Percentiles rank a stretch among this genome's conserved stretches.
These are phyloP conservation scores for Thalassarche chlororhynchos DNA, from an alignment of 2,113 vertebrate species.

Conservation along the genomic window DNA sequence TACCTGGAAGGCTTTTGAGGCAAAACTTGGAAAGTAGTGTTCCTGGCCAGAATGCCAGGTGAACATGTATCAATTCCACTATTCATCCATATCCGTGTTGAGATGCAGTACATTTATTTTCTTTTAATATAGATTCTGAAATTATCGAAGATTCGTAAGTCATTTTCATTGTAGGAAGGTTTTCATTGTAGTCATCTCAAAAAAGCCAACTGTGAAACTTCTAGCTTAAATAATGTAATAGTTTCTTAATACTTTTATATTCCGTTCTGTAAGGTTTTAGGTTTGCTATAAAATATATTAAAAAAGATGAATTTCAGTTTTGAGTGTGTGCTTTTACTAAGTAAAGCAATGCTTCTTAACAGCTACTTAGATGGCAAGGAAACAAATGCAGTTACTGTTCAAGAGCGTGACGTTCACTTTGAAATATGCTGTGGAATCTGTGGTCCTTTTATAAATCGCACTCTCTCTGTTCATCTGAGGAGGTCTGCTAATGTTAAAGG, in stretches of 20 bases:
- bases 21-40: background rate
- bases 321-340: background rate
- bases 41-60: background rate
- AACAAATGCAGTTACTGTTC: background rate
- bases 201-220: background rate
- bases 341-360: background rate
- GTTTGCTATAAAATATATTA: background rate
- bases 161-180: too few species aligned
- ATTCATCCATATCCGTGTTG: background rate
- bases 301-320: background rate
- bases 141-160: background rate
- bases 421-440: background rate
- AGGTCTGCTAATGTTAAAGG: background rate
- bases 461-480: background rate
- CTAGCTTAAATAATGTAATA: background rate
- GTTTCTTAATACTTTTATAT: background rate
- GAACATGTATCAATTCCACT: background rate
- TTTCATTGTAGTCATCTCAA: background rate
- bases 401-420: rapidly evolving
- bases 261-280: background rate
- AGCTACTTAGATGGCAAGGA: background rate
- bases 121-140: background rate
- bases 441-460: background rate
- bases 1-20: background rate
- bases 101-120: background rate